Base-by-base conservation (phyloP, 2,797 vertebrate genomes). In the Buphagus erythrorhynchus region DNA sequence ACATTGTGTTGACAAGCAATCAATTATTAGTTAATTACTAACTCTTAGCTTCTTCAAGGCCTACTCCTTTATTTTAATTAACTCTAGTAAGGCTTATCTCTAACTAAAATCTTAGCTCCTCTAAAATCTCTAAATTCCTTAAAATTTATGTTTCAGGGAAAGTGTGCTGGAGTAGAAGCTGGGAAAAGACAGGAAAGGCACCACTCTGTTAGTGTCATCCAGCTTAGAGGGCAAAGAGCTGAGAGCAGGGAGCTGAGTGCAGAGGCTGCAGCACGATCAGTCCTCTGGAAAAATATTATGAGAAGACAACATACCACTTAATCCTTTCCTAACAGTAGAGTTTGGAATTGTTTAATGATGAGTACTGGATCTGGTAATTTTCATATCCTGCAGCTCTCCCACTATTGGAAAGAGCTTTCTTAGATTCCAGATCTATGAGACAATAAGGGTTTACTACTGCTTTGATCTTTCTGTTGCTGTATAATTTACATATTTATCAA, bases 141-240 rank as follows among this genome's bases (percentile, higher is more conserved):
- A n/a, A n/a, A n/a, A n/a, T n/a, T n/a, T n/a, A n/a, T n/a, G n/a
- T n/a, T n/a, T n/a, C n/a, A n/a, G n/a, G 29, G 9, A 3, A 68
- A 38, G 1, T 33, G 22, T 19, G 31, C 10, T 52, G 63, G 35
- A 52, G 22, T 2, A 45, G 62, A 57, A 72, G 8, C 14, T 42
- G 8, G 26, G 6, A 33, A 74, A 74, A 63, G 21, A 8, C 43
- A 35, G 16, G 13, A 72, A 68, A 51, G 12, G 14, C 18, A 38
- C 1, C 13, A 10, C 48, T 54, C 58, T 13, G 7, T 73, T 5
- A 24, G 28, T 5, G 29, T 5, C 1, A 1, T 4, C 6, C 1
- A 4, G 13, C 29, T 45, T 31, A 66, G 22, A 54, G 16, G 14
- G 11, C 20, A 29, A 5, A 61, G 25, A 68, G 20, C 42, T 52